Conservation (phyloP, 2,888 invertebrate genomes). For the Holacanthella duospinosa region DNA sequence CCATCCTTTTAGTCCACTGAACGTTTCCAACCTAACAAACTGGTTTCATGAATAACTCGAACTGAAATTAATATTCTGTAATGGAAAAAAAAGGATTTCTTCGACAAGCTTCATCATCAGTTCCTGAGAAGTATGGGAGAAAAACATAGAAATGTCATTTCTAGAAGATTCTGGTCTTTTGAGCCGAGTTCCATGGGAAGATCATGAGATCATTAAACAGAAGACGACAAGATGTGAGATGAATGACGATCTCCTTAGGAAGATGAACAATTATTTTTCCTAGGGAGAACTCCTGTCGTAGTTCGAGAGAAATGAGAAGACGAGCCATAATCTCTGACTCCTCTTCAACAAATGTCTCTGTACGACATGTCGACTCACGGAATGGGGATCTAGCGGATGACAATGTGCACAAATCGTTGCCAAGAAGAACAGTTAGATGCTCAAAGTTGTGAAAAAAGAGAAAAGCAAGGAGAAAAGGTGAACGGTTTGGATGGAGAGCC, state of each 20-base stretch:
- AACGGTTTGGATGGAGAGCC: background rate
- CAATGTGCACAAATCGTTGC: slow-evolving; percentile 28
- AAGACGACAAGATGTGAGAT: background rate
- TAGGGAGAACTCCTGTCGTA: background rate
- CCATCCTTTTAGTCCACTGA: too few relatives aligned
- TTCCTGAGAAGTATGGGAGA: too few relatives aligned
- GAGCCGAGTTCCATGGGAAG: background rate
- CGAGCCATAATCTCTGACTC: too few relatives aligned
- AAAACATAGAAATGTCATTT: background rate
- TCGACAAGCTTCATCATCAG: too few relatives aligned
- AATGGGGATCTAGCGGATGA: slow-evolving; percentile 19
- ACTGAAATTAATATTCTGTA: too few relatives aligned
- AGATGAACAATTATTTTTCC: slow-evolving; percentile 4
- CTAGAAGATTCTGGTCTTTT: background rate
- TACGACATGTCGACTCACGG: background rate
- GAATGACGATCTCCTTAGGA: background rate
- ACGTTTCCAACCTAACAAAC: too few relatives aligned
- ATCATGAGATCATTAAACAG: background rate
- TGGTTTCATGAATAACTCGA: too few relatives aligned
- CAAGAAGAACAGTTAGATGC: slow-evolving; percentile 14
- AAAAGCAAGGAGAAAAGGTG: background rate
- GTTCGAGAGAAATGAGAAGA: background rate
- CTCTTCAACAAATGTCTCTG: background rate
- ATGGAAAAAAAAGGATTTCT: too few relatives aligned
- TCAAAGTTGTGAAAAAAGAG: background rate